phyloP scores from a whole-genome alignment of 2,797 vertebrate species.

The Spinus pinus region DNA sequence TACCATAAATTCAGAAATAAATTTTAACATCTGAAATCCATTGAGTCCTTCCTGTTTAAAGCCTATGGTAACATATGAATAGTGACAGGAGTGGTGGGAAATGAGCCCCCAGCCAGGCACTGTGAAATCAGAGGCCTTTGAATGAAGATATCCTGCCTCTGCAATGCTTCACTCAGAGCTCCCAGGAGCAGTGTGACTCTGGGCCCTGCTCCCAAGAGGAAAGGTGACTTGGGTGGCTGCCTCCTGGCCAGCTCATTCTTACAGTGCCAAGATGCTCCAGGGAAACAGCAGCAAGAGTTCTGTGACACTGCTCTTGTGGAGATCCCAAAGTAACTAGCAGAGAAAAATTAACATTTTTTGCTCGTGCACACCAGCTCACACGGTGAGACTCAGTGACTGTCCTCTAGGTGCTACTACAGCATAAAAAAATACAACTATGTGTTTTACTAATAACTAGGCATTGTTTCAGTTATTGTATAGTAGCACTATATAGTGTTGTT shows the following conservation, averaged over 20 bases:
- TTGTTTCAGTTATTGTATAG: background rate
- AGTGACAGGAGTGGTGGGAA: background rate
- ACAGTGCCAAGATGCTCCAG: background rate
- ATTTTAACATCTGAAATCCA: background rate
- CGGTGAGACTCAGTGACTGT: background rate
- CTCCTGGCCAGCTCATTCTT: background rate
- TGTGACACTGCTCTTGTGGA: background rate
- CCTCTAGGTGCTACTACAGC: conserved; percentile 35
- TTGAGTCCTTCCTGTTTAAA: background rate
- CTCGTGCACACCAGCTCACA: background rate
- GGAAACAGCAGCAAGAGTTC: background rate
- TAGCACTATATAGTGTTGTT: background rate
- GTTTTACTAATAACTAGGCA: background rate
- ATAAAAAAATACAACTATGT: background rate
- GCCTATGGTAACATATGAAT: background rate
- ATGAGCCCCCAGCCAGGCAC: background rate
- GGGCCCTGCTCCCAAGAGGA: background rate
- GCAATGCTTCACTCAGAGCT: background rate
- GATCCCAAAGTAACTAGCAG: background rate
- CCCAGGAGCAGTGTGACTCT: background rate
- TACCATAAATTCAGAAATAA: conserved; percentile 44
- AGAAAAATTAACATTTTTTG: background rate
- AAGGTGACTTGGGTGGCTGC: background rate
- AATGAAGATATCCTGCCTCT: background rate
- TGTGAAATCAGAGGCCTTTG: background rate